Evolutionary conservation across 2,113 vertebrate genomes (phyloP).

Genomic region (Lethenteron camtschaticum): DNA sequence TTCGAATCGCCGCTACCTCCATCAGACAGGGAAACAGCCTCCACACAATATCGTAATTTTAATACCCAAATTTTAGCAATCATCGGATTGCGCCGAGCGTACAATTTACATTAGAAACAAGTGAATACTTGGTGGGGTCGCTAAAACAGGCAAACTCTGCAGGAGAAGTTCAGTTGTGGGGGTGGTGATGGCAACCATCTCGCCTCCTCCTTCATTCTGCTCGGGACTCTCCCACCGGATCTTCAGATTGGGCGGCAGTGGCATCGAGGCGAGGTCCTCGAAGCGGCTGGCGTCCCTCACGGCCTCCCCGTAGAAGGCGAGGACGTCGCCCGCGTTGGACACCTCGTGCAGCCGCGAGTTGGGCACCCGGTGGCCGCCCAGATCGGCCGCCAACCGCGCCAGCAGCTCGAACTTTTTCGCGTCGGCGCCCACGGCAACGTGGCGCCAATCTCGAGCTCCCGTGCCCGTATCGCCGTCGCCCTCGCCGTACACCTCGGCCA

Average conservation of each 20-base stretch:
- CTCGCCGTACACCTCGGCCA: constrained; percentile 20
- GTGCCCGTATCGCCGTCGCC: constrained; percentile 7
- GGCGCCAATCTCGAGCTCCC: constrained; percentile 17
- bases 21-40: too few species aligned
- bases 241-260: constrained; percentile 28
- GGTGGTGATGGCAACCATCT: too few species aligned
- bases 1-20: too few species aligned
- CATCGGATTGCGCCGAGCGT: too few species aligned
- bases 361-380: constrained; percentile 22
- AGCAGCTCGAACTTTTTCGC: constrained; percentile 20
- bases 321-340: constrained; percentile 19
- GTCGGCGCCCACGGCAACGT: constrained; percentile 16
- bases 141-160: too few species aligned
- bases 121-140: too few species aligned
- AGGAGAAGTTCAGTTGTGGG: too few species aligned
- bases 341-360: constrained; percentile 27
- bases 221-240: constrained; percentile 16
- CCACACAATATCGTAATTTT: too few species aligned
- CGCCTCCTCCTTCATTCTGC: too few species aligned
- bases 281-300: constrained; percentile 20
- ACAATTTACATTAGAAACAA: too few species aligned
- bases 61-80: too few species aligned
- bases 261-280: constrained; percentile 16
- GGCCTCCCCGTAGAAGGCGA: constrained; percentile 23
- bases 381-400: constrained; percentile 19